These are phyloP conservation scores for Mormoops blainvillei DNA, from an alignment of 2,113 vertebrate genomes.

Conservation along the genomic window DNA sequence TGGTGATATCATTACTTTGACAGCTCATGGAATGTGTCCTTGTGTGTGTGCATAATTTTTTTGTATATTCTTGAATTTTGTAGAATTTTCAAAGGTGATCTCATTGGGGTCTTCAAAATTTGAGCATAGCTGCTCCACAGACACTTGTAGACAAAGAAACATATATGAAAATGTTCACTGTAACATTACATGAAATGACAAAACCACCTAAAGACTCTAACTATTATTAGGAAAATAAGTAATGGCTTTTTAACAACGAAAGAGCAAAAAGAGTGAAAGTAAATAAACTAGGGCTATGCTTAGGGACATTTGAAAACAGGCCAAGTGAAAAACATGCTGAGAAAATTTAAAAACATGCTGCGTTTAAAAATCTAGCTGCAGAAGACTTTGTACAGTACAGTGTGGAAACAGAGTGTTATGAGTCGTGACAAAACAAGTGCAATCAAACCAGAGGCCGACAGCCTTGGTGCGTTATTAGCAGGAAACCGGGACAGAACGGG, in stretches of 20 bases:
- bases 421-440: not conserved
- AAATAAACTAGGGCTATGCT: not conserved
- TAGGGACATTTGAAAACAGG: not conserved
- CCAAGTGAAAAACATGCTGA: not conserved
- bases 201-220: not conserved
- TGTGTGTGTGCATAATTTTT: not conserved
- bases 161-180: not conserved
- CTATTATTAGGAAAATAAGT: not conserved
- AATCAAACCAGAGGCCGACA: not conserved
- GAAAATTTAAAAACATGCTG: not conserved
- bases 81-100: not conserved
- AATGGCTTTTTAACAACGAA: not conserved
- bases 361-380: not conserved
- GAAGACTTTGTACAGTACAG: not conserved
- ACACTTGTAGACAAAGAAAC: not conserved
- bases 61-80: not conserved
- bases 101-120: not conserved
- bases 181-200: not conserved
- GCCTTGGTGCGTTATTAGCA: no score
- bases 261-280: not conserved
- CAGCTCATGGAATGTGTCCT: no score
- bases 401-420: not conserved
- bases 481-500: not conserved
- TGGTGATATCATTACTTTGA: no score
- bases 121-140: not conserved